Conservation (phyloP, 2,888 invertebrate species). For the Monoplex corrugatus region DNA sequence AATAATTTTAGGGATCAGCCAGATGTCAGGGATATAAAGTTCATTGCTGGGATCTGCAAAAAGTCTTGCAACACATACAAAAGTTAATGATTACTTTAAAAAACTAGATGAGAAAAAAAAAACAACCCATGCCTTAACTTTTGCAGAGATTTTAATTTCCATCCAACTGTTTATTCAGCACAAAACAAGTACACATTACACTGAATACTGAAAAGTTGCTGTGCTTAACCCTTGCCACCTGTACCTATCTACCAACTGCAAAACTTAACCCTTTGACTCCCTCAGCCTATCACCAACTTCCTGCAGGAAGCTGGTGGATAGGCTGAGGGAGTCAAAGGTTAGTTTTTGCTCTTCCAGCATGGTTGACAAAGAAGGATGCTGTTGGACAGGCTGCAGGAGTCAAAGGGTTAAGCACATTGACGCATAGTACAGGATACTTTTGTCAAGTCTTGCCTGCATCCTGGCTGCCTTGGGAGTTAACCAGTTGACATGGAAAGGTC, state of each 20-base stretch:
- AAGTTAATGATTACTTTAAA: neutral
- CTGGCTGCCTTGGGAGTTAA: conserved; percentile 46
- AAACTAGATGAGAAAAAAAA: conserved; percentile 8
- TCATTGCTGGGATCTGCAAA: neutral
- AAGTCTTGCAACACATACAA: neutral
- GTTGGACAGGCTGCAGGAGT: no score
- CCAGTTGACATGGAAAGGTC: conserved; percentile 43
- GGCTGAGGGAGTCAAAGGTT: no score
- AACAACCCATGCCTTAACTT: neutral
- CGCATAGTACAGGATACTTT: neutral
- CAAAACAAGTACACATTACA: conserved; percentile 26
- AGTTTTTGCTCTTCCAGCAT: no score
- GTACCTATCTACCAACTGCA: no score
- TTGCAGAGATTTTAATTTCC: conserved; percentile 31
- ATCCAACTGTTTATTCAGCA: conserved; percentile 31
- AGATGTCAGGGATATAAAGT: neutral
- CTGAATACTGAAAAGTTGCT: neutral
- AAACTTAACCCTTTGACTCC: no score
- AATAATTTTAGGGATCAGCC: neutral
- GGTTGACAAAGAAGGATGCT: no score
- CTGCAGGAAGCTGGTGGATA: no score
- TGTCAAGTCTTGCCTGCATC: conserved; percentile 22
- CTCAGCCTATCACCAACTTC: no score
- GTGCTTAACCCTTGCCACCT: no score
- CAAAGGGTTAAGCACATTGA: neutral